These are phyloP conservation scores for Stenolophus ochropezus DNA, from an alignment of 2,888 invertebrate species.

Conservation along the genomic window DNA sequence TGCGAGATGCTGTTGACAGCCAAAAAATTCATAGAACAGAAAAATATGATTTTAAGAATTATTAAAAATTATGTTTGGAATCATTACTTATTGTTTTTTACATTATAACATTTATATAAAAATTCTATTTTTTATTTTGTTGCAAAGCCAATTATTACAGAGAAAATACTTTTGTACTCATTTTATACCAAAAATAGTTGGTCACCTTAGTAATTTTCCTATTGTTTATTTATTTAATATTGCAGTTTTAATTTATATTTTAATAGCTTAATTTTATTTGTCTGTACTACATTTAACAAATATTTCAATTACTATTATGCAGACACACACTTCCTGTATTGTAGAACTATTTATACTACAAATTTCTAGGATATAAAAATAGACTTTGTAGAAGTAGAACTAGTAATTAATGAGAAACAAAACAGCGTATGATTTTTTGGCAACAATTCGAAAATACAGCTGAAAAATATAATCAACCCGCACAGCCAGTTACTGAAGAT, in stretches of 20 bases:
- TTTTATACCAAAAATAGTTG: too few species aligned
- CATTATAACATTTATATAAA: too few species aligned
- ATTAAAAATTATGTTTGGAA: too few species aligned
- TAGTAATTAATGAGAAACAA: constrained; percentile 2
- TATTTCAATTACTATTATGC: neutral
- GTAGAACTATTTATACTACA: neutral
- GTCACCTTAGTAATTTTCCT: too few species aligned
- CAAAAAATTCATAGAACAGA: too few species aligned
- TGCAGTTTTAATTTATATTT: neutral
- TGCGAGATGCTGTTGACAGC: too few species aligned
- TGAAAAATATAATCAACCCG: neutral
- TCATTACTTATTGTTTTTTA: too few species aligned
- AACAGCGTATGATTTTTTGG: neutral
- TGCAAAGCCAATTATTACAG: too few species aligned
- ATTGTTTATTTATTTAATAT: neutral
- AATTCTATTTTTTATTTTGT: too few species aligned
- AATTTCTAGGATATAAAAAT: neutral
- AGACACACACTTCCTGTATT: neutral
- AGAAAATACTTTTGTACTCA: too few species aligned
- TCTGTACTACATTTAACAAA: neutral
- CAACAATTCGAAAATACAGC: constrained; percentile 7
- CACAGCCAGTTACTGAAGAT: constrained; percentile 15
- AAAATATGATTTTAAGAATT: too few species aligned
- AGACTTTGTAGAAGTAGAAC: neutral
- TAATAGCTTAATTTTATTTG: neutral